Conservation (phyloP, 2,113 vertebrate species). For the Salminus brasiliensis region DNA sequence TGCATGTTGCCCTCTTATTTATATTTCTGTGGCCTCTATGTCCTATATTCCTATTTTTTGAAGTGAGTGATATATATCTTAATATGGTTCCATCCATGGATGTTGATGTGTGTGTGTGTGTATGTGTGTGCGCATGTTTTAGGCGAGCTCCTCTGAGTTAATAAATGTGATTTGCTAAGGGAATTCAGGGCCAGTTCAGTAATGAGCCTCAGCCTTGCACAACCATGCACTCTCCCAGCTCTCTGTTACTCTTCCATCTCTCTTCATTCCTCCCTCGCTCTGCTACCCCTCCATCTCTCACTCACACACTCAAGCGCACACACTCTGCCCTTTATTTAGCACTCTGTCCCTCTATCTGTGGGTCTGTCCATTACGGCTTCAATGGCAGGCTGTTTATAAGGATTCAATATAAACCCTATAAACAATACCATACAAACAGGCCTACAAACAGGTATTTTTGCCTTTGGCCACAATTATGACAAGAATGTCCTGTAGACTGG, state of each 20-base stretch:
- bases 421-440: neutral
- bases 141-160: conserved; percentile 42
- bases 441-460: too few species aligned
- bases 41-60: neutral
- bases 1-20: neutral
- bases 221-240: conserved; percentile 39
- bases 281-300: neutral
- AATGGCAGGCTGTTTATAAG: neutral
- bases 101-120: conserved; percentile 6
- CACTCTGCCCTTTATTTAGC: neutral
- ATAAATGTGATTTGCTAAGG: conserved; percentile 58
- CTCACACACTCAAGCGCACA: neutral
- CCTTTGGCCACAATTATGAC: too few species aligned
- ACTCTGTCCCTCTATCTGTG: neutral
- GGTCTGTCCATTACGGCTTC: neutral
- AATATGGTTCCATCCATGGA: neutral
- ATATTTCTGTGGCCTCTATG: neutral
- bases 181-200: conserved; percentile 50
- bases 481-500: too few species aligned
- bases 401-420: neutral
- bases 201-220: conserved; percentile 51
- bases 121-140: conserved; percentile 10
- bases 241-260: conserved; percentile 10
- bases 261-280: neutral
- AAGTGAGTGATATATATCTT: neutral